Conservation (phyloP, 2,888 invertebrate species). For the Pseudococcus viburni region DNA sequence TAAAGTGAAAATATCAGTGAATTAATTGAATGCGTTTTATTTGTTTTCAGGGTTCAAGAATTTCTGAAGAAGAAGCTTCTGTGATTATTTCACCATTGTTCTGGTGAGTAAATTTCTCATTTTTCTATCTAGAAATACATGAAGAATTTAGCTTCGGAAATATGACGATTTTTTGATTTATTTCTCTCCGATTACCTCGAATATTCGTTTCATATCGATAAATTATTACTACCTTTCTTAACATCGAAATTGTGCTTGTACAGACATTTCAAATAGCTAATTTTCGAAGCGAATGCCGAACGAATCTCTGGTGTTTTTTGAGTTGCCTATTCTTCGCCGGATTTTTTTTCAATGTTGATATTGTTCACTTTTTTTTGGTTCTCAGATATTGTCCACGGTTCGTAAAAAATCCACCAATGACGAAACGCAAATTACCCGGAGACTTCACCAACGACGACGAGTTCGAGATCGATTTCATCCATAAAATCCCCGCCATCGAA, state of each 20-base stretch:
- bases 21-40: background rate
- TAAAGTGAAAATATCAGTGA: background rate
- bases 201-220: no score
- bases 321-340: background rate
- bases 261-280: no score
- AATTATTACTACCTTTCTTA: background rate
- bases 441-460: background rate
- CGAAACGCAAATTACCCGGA: conserved; percentile 3
- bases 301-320: background rate
- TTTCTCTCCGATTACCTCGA: background rate
- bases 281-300: background rate
- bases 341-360: background rate
- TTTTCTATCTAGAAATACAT: background rate
- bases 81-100: background rate
- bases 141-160: background rate
- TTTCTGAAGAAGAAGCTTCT: background rate
- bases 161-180: background rate
- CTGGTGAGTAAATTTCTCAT: background rate
- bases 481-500: conserved; percentile 23
- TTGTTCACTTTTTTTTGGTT: background rate
- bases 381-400: background rate
- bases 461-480: conserved; percentile 23
- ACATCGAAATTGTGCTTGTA: background rate
- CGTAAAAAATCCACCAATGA: background rate
- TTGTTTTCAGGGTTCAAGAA: background rate